Evolutionary conservation across 2,797 vertebrate species (phyloP), one percentile per base, ranked within the genome.

Genomic region (Sebastes kiyomatsui): DNA sequence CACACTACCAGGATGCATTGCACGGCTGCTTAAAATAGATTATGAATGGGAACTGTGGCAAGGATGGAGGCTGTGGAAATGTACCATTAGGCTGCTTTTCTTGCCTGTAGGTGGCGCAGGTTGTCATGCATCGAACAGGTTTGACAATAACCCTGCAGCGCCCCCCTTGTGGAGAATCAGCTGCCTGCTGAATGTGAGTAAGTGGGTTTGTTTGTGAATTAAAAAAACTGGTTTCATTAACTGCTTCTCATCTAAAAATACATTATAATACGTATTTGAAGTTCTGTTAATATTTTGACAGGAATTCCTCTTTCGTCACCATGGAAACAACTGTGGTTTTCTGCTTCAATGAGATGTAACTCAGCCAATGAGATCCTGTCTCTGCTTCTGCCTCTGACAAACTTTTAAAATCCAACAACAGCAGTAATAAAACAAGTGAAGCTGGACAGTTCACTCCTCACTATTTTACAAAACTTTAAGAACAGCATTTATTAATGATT

Each of bases 381-480:
- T 67, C 16, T 18, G 67, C 20, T 35, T 52, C 30, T 16, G 16
- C 28, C 8, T 32, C n/a, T 60, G 22, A 72, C 18, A 42, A 27
- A 18, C 23, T 22, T 38, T 46, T 16, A 16, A 28, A 46, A 42
- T 46, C 18, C 13, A 69, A 20, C 22, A 14, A 11, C 62, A 75
- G 20, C 13, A 23, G 56, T 52, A 38, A 52, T 42, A 60, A 77
- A 77, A 66, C 12, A 42, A 42, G 28, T 52, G 33, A 64, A 28
- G 30, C 59, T 8, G 23, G 10, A 66, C 25, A 54, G 62, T 59
- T 70, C 4, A 35, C 58, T 64, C 59, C n/a, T 56, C 28, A 23
- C 68, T 20, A 13, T 58, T 84, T 67, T n/a, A 67, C 13, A 35
- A 8, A 74, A 59, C n/a, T 60, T 35, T 54, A 33, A 83, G 55